phyloP scores from a whole-genome alignment of 2,113 vertebrate species.

The Hymenochirus boettgeri region DNA sequence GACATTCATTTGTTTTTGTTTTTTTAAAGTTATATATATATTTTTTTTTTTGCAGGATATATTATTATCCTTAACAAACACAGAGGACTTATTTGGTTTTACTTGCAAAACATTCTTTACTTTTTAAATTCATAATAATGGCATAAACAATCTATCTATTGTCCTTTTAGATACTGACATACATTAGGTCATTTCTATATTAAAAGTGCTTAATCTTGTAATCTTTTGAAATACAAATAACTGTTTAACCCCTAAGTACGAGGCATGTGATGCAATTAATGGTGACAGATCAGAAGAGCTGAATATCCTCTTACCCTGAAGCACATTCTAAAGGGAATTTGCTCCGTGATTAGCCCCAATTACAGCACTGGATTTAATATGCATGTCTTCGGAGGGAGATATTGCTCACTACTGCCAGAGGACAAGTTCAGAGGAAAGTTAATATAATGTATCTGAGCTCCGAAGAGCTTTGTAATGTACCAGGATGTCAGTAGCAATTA shows the following conservation, averaged over 20 bases:
- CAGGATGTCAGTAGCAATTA: slow-evolving; percentile 31
- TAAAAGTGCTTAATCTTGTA: too few species aligned
- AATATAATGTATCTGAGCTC: slow-evolving; percentile 36
- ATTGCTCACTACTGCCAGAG: slow-evolving; percentile 36
- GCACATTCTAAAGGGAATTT: slow-evolving; percentile 17
- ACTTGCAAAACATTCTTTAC: too few species aligned
- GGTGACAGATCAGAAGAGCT: slow-evolving; percentile 1
- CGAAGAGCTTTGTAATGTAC: slow-evolving; percentile 34
- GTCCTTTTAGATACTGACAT: too few species aligned
- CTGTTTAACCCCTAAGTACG: neutral
- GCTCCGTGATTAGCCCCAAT: slow-evolving; percentile 30
- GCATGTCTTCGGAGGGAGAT: slow-evolving; percentile 34
- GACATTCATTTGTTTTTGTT: too few species aligned
- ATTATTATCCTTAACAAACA: too few species aligned
- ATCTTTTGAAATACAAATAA: neutral
- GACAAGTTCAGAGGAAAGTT: slow-evolving; percentile 41
- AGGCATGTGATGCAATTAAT: neutral
- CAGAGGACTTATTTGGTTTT: too few species aligned
- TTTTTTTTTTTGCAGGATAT: too few species aligned
- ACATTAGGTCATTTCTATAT: too few species aligned
- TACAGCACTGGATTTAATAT: slow-evolving; percentile 34
- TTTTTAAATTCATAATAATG: too few species aligned
- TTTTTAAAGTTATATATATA: too few species aligned
- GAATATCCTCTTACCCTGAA: neutral
- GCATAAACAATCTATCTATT: too few species aligned